Evolutionary conservation across 2,888 invertebrate species (phyloP), one percentile per base, ranked within the genome.

Genomic region (Trissolcus brochymenae): DNA sequence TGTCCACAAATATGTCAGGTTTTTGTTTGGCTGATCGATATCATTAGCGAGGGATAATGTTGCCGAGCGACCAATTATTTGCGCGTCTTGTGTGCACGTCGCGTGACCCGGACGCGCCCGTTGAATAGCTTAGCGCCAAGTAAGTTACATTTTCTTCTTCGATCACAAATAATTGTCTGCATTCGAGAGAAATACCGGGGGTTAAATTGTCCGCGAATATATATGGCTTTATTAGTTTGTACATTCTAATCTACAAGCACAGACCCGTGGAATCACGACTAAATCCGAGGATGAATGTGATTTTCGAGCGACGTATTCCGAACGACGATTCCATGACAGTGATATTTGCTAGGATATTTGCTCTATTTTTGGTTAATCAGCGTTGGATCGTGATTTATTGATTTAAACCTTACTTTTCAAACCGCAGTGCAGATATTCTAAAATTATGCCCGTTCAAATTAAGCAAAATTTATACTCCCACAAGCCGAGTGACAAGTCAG

Each of bases 191-290:
- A 65, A 60, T 72, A 65, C 16, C 57, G 25, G 41, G 55, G 29
- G 55, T 60, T 65, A 43, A 59, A 72, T 72, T 72, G 60, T 72
- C 60, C 59, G 55, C 49, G 65, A 65, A 55, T 72, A 72, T 72
- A 65, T 65, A 72, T 50, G 65, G 72, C 65, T 65, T 72, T 72
- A 72, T 72, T 72, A 72, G 72, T 72, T 72, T 65, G 72, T 65
- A 60, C 60, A 60, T 72, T 60, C 72, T 65, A 72, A 72, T 72
- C 72, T 65, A 57, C 71, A 49, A 46, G 65, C 65, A n/a, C 35
- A 14, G 46, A 46, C 14, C 17, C 40, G 50, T 21, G 14, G 41
- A 49, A 62, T 43, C 17, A n/a, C n/a, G 4, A 6, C 21, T 65
- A 65, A 65, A 65, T 65, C 56, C 40, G 19, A 51, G 51, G 57